Conservation (phyloP, 2,797 vertebrate genomes). For the Gallinago solitaria region DNA sequence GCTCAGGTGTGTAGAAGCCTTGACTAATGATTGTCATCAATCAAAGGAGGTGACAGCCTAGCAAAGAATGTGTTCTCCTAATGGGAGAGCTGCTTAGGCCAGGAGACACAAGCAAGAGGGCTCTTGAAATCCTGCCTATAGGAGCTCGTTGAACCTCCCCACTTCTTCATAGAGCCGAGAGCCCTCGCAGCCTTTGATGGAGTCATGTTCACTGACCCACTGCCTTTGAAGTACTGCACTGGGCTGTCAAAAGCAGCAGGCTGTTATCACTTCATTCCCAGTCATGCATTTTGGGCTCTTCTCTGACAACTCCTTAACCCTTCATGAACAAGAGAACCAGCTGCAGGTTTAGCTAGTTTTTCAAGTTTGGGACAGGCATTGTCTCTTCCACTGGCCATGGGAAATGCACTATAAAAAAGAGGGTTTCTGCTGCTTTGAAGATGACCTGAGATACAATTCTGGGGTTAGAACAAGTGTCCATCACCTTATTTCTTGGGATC, state of each 20-base stretch:
- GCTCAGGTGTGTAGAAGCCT: constrained; percentile 62
- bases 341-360: not conserved
- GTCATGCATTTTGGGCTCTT: not conserved
- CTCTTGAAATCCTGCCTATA: constrained; percentile 12
- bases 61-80: constrained; percentile 41
- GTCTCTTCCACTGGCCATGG: not conserved
- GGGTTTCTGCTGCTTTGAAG: not conserved
- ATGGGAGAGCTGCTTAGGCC: constrained; percentile 34
- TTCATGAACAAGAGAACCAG: not conserved
- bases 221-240: constrained; percentile 56
- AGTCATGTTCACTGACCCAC: constrained; percentile 39
- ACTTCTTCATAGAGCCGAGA: not conserved
- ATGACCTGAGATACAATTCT: not conserved
- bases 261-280: constrained; percentile 26
- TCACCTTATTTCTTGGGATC: not conserved
- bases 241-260: constrained; percentile 21
- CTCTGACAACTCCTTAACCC: constrained; percentile 31
- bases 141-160: constrained; percentile 5
- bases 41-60: constrained; percentile 45
- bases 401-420: not conserved
- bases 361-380: not conserved
- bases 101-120: constrained; percentile 24
- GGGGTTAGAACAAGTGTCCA: not conserved
- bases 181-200: constrained; percentile 59
- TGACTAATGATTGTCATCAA: constrained; percentile 67